These are phyloP conservation scores for Origma solitaria DNA, from an alignment of 2,113 vertebrate species.

Conservation along the genomic window DNA sequence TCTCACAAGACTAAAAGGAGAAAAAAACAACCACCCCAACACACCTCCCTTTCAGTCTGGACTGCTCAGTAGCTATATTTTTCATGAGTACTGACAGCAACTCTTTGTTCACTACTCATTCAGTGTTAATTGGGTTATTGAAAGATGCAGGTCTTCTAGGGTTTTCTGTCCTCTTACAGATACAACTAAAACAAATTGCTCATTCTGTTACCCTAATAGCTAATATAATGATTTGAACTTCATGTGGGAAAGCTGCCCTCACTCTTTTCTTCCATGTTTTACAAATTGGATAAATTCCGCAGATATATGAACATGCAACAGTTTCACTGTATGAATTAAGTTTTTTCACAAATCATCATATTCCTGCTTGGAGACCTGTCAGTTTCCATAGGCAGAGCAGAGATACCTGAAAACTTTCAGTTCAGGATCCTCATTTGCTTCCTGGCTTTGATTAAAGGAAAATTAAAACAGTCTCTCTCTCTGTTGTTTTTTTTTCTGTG, in stretches of 20 bases:
- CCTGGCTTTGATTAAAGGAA: not conserved
- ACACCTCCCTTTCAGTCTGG: not conserved
- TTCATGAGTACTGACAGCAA: not conserved
- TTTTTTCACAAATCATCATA: not conserved
- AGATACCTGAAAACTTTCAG: not conserved
- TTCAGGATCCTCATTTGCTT: not conserved
- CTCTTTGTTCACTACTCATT: not conserved
- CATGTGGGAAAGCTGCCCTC: not conserved
- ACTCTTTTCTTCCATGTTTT: not conserved
- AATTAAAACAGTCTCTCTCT: not conserved
- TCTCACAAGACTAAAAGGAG: not conserved
- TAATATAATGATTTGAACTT: not conserved
- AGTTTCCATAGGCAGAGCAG: not conserved
- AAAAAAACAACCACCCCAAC: too few relatives aligned
- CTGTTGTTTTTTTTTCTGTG: not conserved
- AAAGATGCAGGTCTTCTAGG: not conserved
- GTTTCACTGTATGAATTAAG: not conserved
- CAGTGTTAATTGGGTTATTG: not conserved
- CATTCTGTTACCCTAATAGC: not conserved
- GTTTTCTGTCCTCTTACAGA: not conserved
- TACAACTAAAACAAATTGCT: not conserved
- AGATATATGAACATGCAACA: not conserved
- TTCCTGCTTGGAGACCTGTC: not conserved
- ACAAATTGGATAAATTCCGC: not conserved
- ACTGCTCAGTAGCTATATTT: not conserved